Evolutionary conservation across 2,888 invertebrate genomes (phyloP), one percentile per base, ranked within the genome.

Genomic region (Eustalomyia histrio): DNA sequence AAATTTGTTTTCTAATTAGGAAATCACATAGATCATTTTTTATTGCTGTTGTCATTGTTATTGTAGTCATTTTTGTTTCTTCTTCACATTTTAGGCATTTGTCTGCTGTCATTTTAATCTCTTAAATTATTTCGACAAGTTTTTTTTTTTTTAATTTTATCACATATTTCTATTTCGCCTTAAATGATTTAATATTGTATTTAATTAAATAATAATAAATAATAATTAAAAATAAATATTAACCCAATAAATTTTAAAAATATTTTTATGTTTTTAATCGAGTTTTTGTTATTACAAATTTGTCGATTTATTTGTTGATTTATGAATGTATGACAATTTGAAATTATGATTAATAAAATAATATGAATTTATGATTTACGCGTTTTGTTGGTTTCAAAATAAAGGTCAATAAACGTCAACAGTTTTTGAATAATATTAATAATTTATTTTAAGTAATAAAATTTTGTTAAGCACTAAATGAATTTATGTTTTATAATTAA

Each of bases 281-380:
- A 53, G n/a, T 53, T 29, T 68, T 52, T 75, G 18, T 50, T 60
- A 29, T 53, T 35, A 67, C 50, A 60, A 67, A 74, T 67, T 65
- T 74, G 65, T 74, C 60, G 52, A 52, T 53, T 29, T 52, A 52
- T 74, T 50, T 52, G 65, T 67, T 74, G 60, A 74, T 67, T 73
- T 73, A 57, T 47, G 33, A 64, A 73, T 64, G 55, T 63, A 33
- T 55, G 24, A 35, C 18, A 14, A 47, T n/a, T 24, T 6, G 12
- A 9, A 47, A 47, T 63, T 63, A 33, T 64, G 72, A 43, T 64
- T 63, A n/a, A 71, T 33, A 60, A 43, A 17, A 58, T 9, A 29
- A 24, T 33, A 21, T 8, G 16, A 61, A 35, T 35, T 52, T 52
- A 65, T 64, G 63, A 64, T 64, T 64, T 18, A 65, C 12, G 43